Conservation (phyloP, 2,888 invertebrate genomes). For the Eucera pruinosa region DNA sequence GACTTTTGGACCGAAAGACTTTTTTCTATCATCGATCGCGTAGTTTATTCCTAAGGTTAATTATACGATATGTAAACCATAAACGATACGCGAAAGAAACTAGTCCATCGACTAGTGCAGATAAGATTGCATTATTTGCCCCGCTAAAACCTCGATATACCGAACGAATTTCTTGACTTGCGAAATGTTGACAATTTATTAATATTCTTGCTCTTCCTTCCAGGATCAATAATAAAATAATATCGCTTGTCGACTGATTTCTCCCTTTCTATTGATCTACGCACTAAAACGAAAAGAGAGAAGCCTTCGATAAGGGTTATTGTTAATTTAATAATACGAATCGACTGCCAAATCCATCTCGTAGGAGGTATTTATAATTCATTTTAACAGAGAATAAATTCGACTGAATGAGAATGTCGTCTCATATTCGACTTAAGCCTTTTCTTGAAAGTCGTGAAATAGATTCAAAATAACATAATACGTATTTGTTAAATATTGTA, state of each 20-base stretch:
- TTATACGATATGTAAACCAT: conserved; percentile 12
- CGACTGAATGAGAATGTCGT: background rate
- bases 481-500: background rate
- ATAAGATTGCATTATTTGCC: conserved; percentile 14
- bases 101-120: conserved; percentile 19
- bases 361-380: background rate
- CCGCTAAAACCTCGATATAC: background rate
- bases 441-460: background rate
- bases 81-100: conserved; percentile 22
- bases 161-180: conserved; percentile 9
- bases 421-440: conserved; percentile 10
- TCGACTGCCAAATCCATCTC: conserved; percentile 11
- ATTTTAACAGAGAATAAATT: background rate
- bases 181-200: background rate
- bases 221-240: background rate
- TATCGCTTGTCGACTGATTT: background rate
- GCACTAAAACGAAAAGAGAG: background rate
- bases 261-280: background rate
- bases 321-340: background rate
- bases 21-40: background rate
- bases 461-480: background rate
- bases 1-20: conserved; percentile 4
- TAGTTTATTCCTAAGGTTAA: conserved; percentile 7
- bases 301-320: background rate
- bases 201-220: background rate